These are phyloP conservation scores for Drosophila niveifrons DNA, from an alignment of 2,888 invertebrate species.

Conservation along the genomic window DNA sequence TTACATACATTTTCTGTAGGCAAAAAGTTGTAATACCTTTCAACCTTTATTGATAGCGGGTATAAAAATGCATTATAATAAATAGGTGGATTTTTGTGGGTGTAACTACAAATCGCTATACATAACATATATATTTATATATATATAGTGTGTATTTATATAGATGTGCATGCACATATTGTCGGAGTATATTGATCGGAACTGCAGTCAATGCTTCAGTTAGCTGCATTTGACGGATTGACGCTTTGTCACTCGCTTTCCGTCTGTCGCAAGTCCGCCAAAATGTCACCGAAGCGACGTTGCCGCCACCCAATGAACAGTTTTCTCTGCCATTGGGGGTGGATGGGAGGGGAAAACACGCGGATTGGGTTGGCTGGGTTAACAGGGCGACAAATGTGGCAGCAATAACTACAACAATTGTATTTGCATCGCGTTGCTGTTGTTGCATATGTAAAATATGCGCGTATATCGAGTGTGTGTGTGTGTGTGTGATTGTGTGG, in stretches of 20 bases:
- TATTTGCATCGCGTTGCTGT: not conserved
- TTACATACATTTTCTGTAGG: too few relatives aligned
- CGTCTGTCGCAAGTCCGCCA: conserved; percentile 16
- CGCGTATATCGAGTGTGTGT: conserved; percentile 1
- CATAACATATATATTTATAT: too few relatives aligned
- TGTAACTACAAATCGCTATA: too few relatives aligned
- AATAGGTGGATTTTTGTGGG: too few relatives aligned
- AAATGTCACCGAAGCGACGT: conserved; percentile 21
- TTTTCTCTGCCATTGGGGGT: too few relatives aligned
- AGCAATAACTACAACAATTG: conserved; percentile 22
- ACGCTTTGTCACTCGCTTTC: conserved; percentile 6
- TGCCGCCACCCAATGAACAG: conserved; percentile 8
- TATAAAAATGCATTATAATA: too few relatives aligned
- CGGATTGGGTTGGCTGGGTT: conserved; percentile 21
- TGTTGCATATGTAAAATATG: conserved; percentile 19
- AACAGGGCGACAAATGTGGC: conserved; percentile 28
- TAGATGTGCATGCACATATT: not conserved
- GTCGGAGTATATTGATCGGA: conserved; percentile 12
- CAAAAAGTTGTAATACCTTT: too few relatives aligned
- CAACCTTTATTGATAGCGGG: too few relatives aligned
- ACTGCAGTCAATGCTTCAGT: conserved; percentile 18
- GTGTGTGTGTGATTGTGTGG: conserved; percentile 10
- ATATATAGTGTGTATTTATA: not conserved
- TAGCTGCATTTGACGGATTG: conserved; percentile 30
- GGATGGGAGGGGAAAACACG: not conserved